These are phyloP conservation scores for Drosophila biarmipes DNA, from an alignment of 1,140 invertebrate genomes.

Conservation along the genomic window DNA sequence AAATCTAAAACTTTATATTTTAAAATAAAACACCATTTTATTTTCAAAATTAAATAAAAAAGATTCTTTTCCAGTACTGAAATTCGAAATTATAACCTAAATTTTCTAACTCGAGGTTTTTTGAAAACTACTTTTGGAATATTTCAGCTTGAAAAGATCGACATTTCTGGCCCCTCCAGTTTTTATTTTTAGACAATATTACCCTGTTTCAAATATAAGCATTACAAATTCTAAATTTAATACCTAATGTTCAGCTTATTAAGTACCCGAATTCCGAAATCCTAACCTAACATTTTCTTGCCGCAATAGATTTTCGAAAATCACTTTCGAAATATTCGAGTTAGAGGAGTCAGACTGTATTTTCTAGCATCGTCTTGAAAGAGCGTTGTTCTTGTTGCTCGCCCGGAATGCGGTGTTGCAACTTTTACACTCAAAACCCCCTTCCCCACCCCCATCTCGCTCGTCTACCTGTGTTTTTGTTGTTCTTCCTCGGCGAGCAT, in stretches of 20 bases:
- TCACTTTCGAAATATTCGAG: background rate
- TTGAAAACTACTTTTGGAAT: background rate
- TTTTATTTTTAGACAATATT: too few species aligned
- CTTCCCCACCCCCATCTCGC: background rate
- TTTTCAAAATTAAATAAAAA: too few species aligned
- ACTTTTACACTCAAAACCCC: conserved; percentile 51
- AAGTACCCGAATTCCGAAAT: background rate
- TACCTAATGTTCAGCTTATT: too few species aligned
- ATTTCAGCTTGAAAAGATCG: background rate
- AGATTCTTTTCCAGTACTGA: too few species aligned
- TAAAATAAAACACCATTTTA: too few species aligned
- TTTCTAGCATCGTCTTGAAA: conserved; percentile 63
- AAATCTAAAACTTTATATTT: too few species aligned
- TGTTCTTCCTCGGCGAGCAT: conserved; percentile 46
- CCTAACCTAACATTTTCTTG: background rate
- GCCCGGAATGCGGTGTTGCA: conserved; percentile 79
- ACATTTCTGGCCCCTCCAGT: too few species aligned
- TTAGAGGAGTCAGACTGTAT: conserved; percentile 26
- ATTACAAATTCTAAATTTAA: too few species aligned
- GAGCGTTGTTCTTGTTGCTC: conserved; percentile 33
- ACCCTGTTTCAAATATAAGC: too few species aligned
- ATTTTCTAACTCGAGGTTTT: background rate
- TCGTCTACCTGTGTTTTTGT: conserved; percentile 15
- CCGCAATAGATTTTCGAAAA: background rate
- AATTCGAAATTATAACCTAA: background rate